Percentiles rank a stretch among this genome's conserved stretches.
Conservation (phyloP, 2,113 vertebrate species). For the Takifugu flavidus region DNA sequence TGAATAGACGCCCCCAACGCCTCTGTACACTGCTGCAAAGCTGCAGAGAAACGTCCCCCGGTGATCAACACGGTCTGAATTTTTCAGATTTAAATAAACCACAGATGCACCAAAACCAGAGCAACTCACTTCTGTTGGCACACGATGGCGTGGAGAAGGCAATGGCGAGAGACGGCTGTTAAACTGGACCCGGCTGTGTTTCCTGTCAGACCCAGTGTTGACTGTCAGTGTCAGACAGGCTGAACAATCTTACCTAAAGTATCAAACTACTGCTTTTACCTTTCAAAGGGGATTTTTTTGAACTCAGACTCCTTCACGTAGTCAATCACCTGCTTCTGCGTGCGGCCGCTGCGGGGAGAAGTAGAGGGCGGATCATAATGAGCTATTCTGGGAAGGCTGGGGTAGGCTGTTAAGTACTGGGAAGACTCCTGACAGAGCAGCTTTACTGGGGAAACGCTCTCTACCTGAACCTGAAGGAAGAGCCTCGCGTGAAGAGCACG, state of each 20-base stretch:
- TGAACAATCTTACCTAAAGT: constrained; percentile 5
- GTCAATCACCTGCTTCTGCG: constrained; percentile 98
- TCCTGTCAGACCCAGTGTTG: constrained; percentile 75
- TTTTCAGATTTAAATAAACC: too few relatives aligned
- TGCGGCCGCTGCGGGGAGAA: constrained; percentile 84
- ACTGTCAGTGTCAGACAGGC: constrained; percentile 33
- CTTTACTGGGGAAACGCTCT: background rate
- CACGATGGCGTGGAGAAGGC: constrained; percentile 82
- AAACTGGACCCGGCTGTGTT: constrained; percentile 93
- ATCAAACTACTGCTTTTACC: constrained; percentile 74
- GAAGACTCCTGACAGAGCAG: constrained; percentile 1
- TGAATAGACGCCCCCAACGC: too few relatives aligned
- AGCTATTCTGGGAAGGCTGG: constrained; percentile 16
- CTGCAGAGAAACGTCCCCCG: too few relatives aligned
- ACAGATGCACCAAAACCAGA: background rate
- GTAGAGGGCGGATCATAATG: constrained; percentile 32
- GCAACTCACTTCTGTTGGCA: constrained; percentile 90
- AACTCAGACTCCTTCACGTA: constrained; percentile 94
- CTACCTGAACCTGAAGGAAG: constrained; percentile 98
- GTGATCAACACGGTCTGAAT: too few relatives aligned
- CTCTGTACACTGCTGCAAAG: too few relatives aligned
- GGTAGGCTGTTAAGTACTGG: constrained; percentile 10
- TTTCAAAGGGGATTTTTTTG: constrained; percentile 96
- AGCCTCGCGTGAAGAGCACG: constrained; percentile 92
- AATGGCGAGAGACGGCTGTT: constrained; percentile 81